phyloP scores from a whole-genome alignment of 2,113 vertebrate genomes.

The Corythoichthys intestinalis region DNA sequence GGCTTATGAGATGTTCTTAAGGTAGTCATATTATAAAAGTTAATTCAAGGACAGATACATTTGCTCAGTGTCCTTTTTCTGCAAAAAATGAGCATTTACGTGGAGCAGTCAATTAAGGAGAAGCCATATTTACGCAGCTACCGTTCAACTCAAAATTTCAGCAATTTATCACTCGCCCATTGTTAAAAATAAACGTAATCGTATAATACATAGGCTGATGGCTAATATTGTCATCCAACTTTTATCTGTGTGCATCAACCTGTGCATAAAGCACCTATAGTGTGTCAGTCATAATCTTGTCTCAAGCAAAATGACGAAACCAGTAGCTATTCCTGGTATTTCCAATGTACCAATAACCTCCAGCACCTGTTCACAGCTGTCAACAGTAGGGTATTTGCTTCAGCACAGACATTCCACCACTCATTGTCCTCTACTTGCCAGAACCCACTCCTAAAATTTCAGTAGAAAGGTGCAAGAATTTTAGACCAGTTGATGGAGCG shows the following conservation, averaged over 20 bases:
- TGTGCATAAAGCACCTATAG: background rate
- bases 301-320: conserved; percentile 50
- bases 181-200: background rate
- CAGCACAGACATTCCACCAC: conserved; percentile 37
- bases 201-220: background rate
- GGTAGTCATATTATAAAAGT: background rate
- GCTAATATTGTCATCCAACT: background rate
- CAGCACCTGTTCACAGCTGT: conserved; percentile 67
- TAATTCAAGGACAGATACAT: background rate
- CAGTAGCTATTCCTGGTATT: conserved; percentile 52
- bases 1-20: background rate
- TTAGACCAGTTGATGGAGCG: background rate
- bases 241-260: background rate
- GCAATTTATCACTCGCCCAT: background rate
- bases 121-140: background rate
- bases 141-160: background rate
- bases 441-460: conserved; percentile 34
- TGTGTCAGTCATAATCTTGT: conserved; percentile 45
- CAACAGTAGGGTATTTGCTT: conserved; percentile 63
- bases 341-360: conserved; percentile 47
- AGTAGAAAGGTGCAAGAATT: conserved; percentile 11
- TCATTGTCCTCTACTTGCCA: conserved; percentile 32
- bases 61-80: background rate
- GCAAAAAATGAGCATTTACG: background rate
- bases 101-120: background rate